Base-by-base conservation (phyloP, 2,888 invertebrate genomes). In the Formica aserva region DNA sequence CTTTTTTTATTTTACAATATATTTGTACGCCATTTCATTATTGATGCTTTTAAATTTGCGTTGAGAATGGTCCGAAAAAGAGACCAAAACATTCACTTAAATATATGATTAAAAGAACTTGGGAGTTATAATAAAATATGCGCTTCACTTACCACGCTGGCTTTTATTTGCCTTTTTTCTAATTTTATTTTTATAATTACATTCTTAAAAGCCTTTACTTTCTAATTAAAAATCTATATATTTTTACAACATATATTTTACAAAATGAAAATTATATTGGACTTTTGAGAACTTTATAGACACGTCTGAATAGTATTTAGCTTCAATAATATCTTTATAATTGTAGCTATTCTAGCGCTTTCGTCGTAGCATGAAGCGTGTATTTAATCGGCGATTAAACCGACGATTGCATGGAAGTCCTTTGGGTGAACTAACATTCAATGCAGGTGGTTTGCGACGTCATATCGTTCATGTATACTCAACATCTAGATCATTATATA, bases 321-420 rank as follows among this genome's bases (percentile, higher is more conserved):
- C 22, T 38, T 57, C 32, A 32, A 57, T n/a, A 60, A 69, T n/a
- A 78, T 71, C 45, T 60, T 78, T 45, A 45, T 71, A 71, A 71
- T 71, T 71, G 18, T 13, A 22, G 45, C 78, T 60, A 45, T 71
- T 45, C 18, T 60, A 45, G 15, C 52, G 38, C 57, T 52, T 26
- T 55, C 26, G n/a, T 38, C 60, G 60, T 22, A 22, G 71, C 66
- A 18, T 67, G 29, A 67, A 67, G 29, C 48, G 38, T 26, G 55
- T 55, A 69, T 55, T 77, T 77, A 77, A 77, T 67, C 67, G 77
- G 29, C 26, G 71, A 71, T 78, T 78, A 78, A 78, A 60, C 22
- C 32, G 45, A 78, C 67, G 32, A 77, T 57, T 77, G 57, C 41
- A 78, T 41, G 45, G 71, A 60, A 22, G 32, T 71, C 57, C 41